Conservation (phyloP, 1,140 invertebrate species). For the Drosophila melanica region DNA sequence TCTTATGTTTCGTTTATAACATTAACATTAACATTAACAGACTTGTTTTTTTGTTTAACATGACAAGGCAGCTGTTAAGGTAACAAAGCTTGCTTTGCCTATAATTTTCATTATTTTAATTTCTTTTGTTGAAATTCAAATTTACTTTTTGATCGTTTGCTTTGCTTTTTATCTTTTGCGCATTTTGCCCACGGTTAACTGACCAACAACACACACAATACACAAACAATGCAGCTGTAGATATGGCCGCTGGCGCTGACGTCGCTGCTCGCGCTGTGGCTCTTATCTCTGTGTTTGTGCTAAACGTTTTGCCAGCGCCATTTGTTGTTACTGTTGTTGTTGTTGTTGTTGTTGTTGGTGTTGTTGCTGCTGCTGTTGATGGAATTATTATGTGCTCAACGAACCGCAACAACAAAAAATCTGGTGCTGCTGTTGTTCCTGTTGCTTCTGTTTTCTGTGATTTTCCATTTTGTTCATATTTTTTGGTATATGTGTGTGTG, state of each 20-base stretch:
- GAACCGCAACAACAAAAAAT: slow-evolving; percentile 71
- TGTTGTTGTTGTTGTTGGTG: slow-evolving; percentile 20
- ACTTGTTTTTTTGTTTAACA: too few species aligned
- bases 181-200: slow-evolving; percentile 11
- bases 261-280: slow-evolving; percentile 14
- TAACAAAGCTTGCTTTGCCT: background rate
- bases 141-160: background rate
- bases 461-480: slow-evolving; percentile 40
- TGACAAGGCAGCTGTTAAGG: too few species aligned
- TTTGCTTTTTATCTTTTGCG: background rate
- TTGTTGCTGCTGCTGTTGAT: slow-evolving; percentile 58
- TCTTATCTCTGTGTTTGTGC: slow-evolving; percentile 42
- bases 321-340: slow-evolving; percentile 24
- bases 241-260: slow-evolving; percentile 22
- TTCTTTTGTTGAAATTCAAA: background rate
- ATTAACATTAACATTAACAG: too few species aligned
- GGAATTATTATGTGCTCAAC: slow-evolving; percentile 80
- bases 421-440: slow-evolving; percentile 55
- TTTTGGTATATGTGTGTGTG: slow-evolving; percentile 47
- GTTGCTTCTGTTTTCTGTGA: slow-evolving; percentile 23
- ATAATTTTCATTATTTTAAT: slow-evolving; percentile 4
- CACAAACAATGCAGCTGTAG: slow-evolving; percentile 24
- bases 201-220: slow-evolving; percentile 17
- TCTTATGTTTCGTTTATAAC: too few species aligned
- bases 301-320: slow-evolving; percentile 41